These are phyloP conservation scores for Morone chrysops DNA, from an alignment of 2,113 vertebrate genomes.

Conservation along the genomic window DNA sequence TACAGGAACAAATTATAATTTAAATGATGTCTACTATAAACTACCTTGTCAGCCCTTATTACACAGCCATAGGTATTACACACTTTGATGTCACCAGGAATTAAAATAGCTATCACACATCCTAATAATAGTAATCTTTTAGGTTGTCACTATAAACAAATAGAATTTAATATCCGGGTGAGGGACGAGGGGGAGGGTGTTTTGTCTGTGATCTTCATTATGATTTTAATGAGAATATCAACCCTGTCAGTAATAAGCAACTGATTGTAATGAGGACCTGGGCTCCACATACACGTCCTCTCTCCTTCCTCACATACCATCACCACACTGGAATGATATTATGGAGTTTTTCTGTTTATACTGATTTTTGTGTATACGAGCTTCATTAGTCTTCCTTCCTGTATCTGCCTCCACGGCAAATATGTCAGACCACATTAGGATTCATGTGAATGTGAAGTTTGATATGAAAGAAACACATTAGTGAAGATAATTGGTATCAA, in stretches of 20 bases:
- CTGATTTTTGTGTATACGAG: neutral
- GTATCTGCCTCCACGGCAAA: constrained; percentile 15
- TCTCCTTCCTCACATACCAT: constrained; percentile 10
- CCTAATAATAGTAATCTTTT: constrained; percentile 43
- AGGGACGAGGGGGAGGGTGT: neutral
- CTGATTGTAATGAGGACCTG: constrained; percentile 41
- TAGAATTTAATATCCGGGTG: constrained; percentile 38
- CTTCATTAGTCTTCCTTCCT: neutral
- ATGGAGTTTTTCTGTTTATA: neutral
- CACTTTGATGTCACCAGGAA: constrained; percentile 29
- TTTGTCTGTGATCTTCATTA: constrained; percentile 34
- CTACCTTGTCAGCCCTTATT: constrained; percentile 32
- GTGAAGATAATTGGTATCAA: constrained; percentile 10
- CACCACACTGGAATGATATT: neutral
- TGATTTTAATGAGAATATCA: constrained; percentile 66
- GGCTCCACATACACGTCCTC: neutral
- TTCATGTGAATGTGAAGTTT: neutral
- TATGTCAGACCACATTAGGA: neutral
- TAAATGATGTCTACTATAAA: constrained; percentile 13
- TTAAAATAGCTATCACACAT: constrained; percentile 37
- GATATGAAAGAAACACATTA: constrained; percentile 25
- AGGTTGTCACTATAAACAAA: constrained; percentile 42
- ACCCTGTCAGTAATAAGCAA: constrained; percentile 48
- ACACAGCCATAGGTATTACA: constrained; percentile 18
- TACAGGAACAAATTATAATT: neutral